Conservation (phyloP, 2,888 invertebrate genomes). For the Apantesis nais region DNA sequence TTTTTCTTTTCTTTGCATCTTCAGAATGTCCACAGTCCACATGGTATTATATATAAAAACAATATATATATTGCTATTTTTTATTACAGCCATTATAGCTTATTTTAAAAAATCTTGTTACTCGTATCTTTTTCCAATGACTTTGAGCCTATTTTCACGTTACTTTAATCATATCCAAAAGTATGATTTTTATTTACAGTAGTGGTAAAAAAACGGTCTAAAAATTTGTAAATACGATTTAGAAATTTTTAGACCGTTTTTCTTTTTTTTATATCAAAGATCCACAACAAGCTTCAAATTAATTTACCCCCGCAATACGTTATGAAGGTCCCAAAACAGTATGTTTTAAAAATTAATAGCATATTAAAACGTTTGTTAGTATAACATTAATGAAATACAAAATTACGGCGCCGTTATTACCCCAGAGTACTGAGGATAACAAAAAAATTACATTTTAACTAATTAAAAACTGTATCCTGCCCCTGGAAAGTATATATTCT, state of each 20-base stretch:
- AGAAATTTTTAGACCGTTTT: too few relatives aligned
- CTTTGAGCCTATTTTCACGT: neutral
- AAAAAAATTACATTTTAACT: constrained; percentile 43
- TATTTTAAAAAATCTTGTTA: too few relatives aligned
- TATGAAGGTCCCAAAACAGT: constrained; percentile 26
- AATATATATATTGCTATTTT: too few relatives aligned
- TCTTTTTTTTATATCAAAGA: neutral
- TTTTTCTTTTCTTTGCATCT: too few relatives aligned
- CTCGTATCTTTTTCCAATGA: too few relatives aligned
- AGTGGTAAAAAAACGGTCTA: too few relatives aligned
- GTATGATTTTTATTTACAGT: too few relatives aligned
- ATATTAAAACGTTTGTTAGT: constrained; percentile 56
- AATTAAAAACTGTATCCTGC: constrained; percentile 27
- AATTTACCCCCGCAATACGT: constrained; percentile 5
- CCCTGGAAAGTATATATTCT: constrained; percentile 7
- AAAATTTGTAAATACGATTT: too few relatives aligned
- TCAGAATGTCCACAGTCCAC: too few relatives aligned
- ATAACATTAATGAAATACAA: constrained; percentile 59
- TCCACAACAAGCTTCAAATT: neutral
- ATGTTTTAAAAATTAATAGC: constrained; percentile 52
- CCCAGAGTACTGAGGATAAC: constrained; percentile 48
- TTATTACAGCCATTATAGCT: too few relatives aligned
- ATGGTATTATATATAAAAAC: too few relatives aligned
- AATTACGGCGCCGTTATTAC: constrained; percentile 54
- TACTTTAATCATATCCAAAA: neutral